A percentile compares a stretch with the other conserved stretches of the same genome.
Evolutionary conservation across 2,797 vertebrate species (phyloP).

Genomic region (Adelosebastes latens): DNA sequence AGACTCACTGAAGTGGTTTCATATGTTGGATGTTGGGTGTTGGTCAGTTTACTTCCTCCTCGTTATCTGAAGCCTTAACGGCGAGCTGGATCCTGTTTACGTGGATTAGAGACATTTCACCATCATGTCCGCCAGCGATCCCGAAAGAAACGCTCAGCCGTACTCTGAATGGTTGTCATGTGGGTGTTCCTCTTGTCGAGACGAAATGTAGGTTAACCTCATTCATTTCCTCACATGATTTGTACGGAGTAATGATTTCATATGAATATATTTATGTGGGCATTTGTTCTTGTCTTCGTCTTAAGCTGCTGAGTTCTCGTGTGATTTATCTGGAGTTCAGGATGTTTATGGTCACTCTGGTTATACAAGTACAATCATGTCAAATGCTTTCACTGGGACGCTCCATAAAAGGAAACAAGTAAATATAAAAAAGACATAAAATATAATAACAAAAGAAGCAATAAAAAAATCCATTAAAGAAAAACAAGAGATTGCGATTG

Average conservation of each 20-base stretch:
- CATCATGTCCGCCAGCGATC: conserved; percentile 5
- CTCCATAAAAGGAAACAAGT: neutral
- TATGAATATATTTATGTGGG: neutral
- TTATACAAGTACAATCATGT: neutral
- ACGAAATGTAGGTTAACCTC: conserved; percentile 59
- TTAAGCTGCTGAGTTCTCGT: no score
- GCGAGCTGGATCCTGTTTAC: neutral
- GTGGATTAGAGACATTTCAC: conserved; percentile 14
- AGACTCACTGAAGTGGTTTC: neutral
- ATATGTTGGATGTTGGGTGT: conserved; percentile 17
- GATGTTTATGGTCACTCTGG: neutral
- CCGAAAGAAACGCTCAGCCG: neutral
- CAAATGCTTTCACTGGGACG: neutral
- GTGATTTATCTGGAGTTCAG: neutral
- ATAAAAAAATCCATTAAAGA: accelerated
- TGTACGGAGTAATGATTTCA: neutral
- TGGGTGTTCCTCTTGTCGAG: conserved; percentile 37
- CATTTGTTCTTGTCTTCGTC: neutral
- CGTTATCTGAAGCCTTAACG: neutral
- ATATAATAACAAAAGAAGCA: neutral
- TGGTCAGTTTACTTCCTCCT: neutral
- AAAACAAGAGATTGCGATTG: neutral
- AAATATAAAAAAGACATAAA: neutral
- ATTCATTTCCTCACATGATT: neutral
- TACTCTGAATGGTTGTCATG: conserved; percentile 30